These are phyloP conservation scores for Drosophila dunni DNA, from an alignment of 1,140 invertebrate species.

Conservation along the genomic window DNA sequence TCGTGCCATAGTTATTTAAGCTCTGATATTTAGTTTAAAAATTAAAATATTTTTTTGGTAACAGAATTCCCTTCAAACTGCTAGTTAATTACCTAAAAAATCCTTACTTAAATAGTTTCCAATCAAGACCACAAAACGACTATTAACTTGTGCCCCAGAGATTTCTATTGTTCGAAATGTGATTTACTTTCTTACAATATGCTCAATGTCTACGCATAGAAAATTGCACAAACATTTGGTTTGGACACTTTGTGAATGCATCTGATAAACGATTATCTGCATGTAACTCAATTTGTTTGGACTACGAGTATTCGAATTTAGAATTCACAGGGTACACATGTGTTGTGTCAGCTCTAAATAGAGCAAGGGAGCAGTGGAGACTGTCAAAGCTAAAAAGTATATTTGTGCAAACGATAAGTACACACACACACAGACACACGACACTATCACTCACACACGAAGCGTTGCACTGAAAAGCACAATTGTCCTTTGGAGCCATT, in stretches of 20 bases:
- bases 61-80: no score
- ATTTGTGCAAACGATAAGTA: not conserved
- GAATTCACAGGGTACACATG: conserved; percentile 32
- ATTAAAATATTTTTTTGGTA: no score
- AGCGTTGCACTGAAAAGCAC: conserved; percentile 34
- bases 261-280: conserved; percentile 76
- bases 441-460: conserved; percentile 1
- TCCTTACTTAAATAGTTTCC: no score
- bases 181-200: not conserved
- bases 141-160: no score
- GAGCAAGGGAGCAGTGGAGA: conserved; percentile 25
- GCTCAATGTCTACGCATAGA: conserved; percentile 41
- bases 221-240: conserved; percentile 52
- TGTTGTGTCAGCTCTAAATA: conserved; percentile 27
- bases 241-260: conserved; percentile 41
- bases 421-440: not conserved
- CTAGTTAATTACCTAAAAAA: no score
- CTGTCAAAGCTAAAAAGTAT: conserved; percentile 37
- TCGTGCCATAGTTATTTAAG: no score
- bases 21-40: no score
- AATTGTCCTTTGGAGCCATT: conserved; percentile 69
- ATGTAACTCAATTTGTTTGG: conserved; percentile 77
- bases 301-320: conserved; percentile 58
- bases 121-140: no score
- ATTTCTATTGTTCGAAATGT: conserved; percentile 3